A percentile compares a stretch with the other conserved stretches of the same genome.
phyloP scores from a whole-genome alignment of 2,888 invertebrate genomes.

The Encarsia formosa region DNA sequence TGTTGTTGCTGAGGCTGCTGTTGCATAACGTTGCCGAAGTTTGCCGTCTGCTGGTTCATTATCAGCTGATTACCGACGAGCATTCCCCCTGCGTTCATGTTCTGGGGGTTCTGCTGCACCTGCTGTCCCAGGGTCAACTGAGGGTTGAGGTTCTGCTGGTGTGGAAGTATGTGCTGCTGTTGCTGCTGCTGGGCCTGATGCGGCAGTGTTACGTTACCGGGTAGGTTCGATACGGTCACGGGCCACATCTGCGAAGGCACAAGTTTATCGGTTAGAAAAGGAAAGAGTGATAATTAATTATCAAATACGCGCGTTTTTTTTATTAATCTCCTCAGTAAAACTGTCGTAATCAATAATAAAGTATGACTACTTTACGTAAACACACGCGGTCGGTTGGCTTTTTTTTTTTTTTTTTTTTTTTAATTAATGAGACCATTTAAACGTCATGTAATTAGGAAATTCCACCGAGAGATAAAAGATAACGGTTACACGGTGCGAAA shows the following conservation, averaged over 20 bases:
- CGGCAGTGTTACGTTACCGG: constrained; percentile 18
- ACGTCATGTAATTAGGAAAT: constrained; percentile 4
- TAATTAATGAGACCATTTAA: constrained; percentile 3
- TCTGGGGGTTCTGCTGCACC: constrained; percentile 41
- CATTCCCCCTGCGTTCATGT: constrained; percentile 45
- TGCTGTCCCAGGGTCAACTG: constrained; percentile 41
- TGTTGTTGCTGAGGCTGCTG: constrained; percentile 42
- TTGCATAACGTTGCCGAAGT: constrained; percentile 37
- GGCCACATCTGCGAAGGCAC: constrained; percentile 41
- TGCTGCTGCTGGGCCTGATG: constrained; percentile 43
- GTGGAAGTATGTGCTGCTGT: constrained; percentile 43
- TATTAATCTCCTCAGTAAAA: too few relatives aligned
- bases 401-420: too few relatives aligned
- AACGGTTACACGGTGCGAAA: constrained; percentile 6
- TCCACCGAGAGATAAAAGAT: constrained; percentile 2
- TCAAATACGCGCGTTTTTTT: too few relatives aligned
- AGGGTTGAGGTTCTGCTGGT: constrained; percentile 42
- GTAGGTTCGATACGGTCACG: constrained; percentile 41
- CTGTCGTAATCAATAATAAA: too few relatives aligned
- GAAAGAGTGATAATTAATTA: too few relatives aligned
- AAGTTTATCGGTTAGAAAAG: too few relatives aligned
- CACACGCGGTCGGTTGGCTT: too few relatives aligned
- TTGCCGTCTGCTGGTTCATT: constrained; percentile 43
- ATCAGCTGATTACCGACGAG: constrained; percentile 46
- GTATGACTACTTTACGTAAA: too few relatives aligned